These are phyloP conservation scores for Periparus ater DNA, from an alignment of 2,797 vertebrate species.

Conservation along the genomic window DNA sequence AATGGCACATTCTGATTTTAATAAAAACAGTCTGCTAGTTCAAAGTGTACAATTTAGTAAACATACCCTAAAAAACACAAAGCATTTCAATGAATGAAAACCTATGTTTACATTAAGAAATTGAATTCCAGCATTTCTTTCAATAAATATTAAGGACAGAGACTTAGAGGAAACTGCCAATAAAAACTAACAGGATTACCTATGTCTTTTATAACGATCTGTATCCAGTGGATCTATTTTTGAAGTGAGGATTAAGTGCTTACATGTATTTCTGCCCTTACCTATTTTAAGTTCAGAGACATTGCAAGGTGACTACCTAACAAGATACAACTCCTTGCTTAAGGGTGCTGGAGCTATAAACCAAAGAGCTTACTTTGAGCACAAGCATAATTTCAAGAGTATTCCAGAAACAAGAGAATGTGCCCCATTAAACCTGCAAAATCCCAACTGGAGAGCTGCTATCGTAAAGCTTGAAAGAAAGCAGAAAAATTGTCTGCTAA, in stretches of 20 bases:
- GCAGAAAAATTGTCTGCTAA: not conserved
- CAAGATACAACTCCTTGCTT: not conserved
- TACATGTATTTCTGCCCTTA: not conserved
- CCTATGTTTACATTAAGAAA: not conserved
- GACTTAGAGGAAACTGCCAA: not conserved
- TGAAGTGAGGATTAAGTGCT: not conserved
- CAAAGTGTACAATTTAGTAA: not conserved
- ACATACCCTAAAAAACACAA: not conserved
- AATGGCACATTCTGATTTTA: not conserved
- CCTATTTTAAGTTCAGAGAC: not conserved
- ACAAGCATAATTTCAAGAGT: not conserved
- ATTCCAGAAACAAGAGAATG: not conserved
- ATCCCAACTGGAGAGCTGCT: not conserved
- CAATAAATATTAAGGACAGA: not conserved
- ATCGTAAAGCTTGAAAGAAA: not conserved
- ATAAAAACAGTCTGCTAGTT: not conserved
- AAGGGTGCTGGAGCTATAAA: not conserved
- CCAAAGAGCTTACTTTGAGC: not conserved
- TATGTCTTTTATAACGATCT: not conserved
- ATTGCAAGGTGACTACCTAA: not conserved
- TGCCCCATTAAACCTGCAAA: not conserved
- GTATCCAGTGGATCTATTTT: not conserved
- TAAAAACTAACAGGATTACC: slow-evolving; percentile 1
- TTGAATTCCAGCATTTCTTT: not conserved
- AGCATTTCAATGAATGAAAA: not conserved